Evolutionary conservation across 2,888 invertebrate genomes (phyloP), one percentile per base, ranked within the genome.

Genomic region (Drosophila atripex): DNA sequence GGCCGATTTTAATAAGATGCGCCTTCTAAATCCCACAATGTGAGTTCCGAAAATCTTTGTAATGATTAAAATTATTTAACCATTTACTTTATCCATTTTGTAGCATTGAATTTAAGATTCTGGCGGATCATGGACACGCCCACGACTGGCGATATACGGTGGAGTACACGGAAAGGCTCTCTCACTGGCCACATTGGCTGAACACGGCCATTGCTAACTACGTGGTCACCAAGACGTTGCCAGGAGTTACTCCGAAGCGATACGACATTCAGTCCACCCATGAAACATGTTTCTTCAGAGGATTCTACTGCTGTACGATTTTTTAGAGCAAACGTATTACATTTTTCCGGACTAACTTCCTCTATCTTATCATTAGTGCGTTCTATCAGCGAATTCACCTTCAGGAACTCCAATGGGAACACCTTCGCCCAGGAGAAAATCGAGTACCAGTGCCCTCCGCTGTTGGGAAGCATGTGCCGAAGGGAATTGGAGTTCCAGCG

Each of bases 1-100:
- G n/a, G 94, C 95, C 0, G 95, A 95, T 91, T 95, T 95, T 82
- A 94, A 93, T 82, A 95, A 95, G 88, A 94, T 95, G 93, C 93
- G 93, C 82, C 92, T 93, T 75, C 91, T 95, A 30, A 95, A 95
- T 91, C 95, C 95, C 16, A 94, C 95, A 16, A 94, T 95, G 95
- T 95, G 91, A 93, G 94, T 93, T 35, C n/a, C 1, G 0, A 0
- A 32, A 12, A 28, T 9, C 8, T 9, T n/a, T 35, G 4, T 0
- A 35, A 32, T 12, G 45, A 4, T 18, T 7, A 52, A 43, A 25
- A 4, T 1, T 1, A 18, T 28, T 11, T 8, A 2, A 45, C 11
- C 12, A 9, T 12, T 12, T 5, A 30, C 16, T 25, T 8, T 18
- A 12, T 9, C 11, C 11, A 7, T 12, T 6, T 16, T 18, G 5